A percentile compares a stretch with the other conserved stretches of the same genome.
phyloP scores from a whole-genome alignment of 1,140 invertebrate species.

The Forficula auricularia region DNA sequence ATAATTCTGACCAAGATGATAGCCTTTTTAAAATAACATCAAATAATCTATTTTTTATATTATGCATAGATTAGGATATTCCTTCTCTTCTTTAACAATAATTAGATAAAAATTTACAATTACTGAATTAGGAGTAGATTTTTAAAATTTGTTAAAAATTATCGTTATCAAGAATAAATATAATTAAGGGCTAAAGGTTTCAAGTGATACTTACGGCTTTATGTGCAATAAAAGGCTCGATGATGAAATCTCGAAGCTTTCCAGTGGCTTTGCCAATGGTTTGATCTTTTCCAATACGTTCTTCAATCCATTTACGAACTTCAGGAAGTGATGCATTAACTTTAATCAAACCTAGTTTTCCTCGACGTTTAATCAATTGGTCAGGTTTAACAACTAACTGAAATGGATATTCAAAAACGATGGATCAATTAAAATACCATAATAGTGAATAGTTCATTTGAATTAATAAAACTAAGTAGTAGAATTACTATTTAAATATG shows the following conservation, averaged over 20 bases:
- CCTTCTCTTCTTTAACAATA: too few relatives aligned
- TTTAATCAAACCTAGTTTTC: slow-evolving; percentile 92
- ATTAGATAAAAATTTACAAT: too few relatives aligned
- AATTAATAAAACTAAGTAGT: too few relatives aligned
- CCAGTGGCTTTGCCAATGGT: slow-evolving; percentile 70
- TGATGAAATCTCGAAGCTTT: slow-evolving; percentile 83
- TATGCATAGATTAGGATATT: too few relatives aligned
- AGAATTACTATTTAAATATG: too few relatives aligned
- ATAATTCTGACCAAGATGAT: too few relatives aligned
- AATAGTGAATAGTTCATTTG: too few relatives aligned
- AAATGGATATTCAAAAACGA: slow-evolving; percentile 17
- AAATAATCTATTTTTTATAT: too few relatives aligned
- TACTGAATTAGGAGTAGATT: too few relatives aligned
- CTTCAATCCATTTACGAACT: slow-evolving; percentile 73
- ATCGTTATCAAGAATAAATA: slow-evolving; percentile 3
- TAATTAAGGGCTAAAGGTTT: background rate
- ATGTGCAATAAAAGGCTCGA: slow-evolving; percentile 92
- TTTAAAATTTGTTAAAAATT: too few relatives aligned
- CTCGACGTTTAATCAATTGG: slow-evolving; percentile 93
- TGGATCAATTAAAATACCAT: too few relatives aligned
- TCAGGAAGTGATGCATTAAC: slow-evolving; percentile 68
- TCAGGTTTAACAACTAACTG: slow-evolving; percentile 96
- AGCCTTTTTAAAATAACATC: too few relatives aligned
- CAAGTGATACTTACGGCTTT: slow-evolving; percentile 51
- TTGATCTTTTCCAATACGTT: slow-evolving; percentile 73